A percentile compares a stretch with the other conserved stretches of the same genome.
These are phyloP conservation scores for Hedychridium roseum DNA, from an alignment of 2,888 invertebrate genomes.

Conservation along the genomic window DNA sequence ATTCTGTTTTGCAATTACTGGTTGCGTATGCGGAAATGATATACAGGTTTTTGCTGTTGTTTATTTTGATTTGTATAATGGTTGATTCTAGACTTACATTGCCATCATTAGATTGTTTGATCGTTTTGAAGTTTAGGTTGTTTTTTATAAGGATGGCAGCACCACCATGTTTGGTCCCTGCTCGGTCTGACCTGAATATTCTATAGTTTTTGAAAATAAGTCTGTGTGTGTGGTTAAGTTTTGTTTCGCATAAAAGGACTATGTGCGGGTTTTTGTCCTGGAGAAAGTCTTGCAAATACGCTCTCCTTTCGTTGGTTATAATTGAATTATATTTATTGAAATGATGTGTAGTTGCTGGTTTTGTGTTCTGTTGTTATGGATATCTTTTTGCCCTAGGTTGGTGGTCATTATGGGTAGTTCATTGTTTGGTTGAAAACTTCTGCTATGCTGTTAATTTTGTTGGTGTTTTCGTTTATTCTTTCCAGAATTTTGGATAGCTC, in stretches of 20 bases:
- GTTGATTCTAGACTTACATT: too few species aligned
- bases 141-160: slow-evolving; percentile 21
- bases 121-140: slow-evolving; percentile 9
- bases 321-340: slow-evolving; percentile 19
- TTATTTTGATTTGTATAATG: too few species aligned
- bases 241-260: slow-evolving; percentile 20
- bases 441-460: too few species aligned
- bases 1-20: slow-evolving; percentile 3
- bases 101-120: too few species aligned
- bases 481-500: too few species aligned
- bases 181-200: slow-evolving; percentile 19
- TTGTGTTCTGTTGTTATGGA: too few species aligned
- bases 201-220: slow-evolving; percentile 10
- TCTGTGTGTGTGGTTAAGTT: slow-evolving; percentile 19
- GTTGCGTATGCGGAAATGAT: slow-evolving; percentile 16
- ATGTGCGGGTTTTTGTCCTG: slow-evolving; percentile 12
- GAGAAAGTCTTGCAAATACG: too few species aligned
- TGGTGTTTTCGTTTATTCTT: too few species aligned
- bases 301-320: slow-evolving; percentile 16
- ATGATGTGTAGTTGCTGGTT: slow-evolving; percentile 4
- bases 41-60: slow-evolving; percentile 2
- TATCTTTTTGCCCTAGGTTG: too few species aligned
- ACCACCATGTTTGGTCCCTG: slow-evolving; percentile 8
- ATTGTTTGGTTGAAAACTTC: too few species aligned
- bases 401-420: too few species aligned